A percentile compares a stretch with the other conserved stretches of the same genome.
Conservation (phyloP, 2,113 vertebrate species). For the Sminthopsis crassicaudata region DNA sequence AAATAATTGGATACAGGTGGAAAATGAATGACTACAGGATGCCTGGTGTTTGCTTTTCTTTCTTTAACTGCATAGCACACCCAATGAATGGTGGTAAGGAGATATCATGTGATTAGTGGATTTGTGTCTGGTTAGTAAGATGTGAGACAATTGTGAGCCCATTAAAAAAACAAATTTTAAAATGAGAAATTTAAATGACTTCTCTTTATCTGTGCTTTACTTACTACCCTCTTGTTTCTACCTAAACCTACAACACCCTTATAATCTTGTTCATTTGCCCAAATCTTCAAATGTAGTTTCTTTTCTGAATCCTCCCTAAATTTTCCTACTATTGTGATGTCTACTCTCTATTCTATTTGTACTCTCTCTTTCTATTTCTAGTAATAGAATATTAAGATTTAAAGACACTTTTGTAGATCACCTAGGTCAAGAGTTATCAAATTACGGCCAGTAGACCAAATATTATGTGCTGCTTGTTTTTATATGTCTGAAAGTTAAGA, state of each 20-base stretch:
- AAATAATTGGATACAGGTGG: not conserved
- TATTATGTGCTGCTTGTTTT: not conserved
- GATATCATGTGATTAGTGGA: not conserved
- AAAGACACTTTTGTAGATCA: not conserved
- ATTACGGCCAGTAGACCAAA: not conserved
- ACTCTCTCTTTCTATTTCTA: not conserved
- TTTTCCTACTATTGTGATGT: not conserved
- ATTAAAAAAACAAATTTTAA: not conserved
- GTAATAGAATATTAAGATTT: not conserved
- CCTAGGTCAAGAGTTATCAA: not conserved
- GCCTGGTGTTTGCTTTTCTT: not conserved
- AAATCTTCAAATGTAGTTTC: not conserved
- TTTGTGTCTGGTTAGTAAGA: not conserved
- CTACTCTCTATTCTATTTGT: too few relatives aligned
- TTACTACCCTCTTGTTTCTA: not conserved
- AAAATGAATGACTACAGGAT: not conserved
- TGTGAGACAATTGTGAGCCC: not conserved
- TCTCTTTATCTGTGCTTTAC: not conserved
- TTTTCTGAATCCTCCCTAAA: not conserved
- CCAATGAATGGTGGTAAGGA: not conserved
- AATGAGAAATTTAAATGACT: not conserved
- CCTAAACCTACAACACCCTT: not conserved
- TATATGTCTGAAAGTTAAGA: not conserved
- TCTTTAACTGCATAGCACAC: not conserved
- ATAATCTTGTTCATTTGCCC: not conserved